Evolutionary conservation across 2,113 vertebrate species (phyloP), one percentile per base, ranked within the genome.

Genomic region (Tachycineta bicolor): DNA sequence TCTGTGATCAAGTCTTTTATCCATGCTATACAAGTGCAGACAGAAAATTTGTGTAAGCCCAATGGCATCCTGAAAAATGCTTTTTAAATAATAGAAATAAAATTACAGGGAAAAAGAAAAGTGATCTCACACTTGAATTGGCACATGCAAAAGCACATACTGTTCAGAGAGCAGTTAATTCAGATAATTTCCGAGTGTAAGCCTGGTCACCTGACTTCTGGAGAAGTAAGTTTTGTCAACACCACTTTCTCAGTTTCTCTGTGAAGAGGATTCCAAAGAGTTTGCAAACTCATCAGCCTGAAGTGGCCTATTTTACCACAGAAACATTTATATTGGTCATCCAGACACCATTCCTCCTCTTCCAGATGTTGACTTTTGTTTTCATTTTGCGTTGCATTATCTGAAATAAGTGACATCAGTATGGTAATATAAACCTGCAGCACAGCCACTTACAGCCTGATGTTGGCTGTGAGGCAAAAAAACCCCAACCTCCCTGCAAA

Each of bases 311-410:
- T 39, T 87, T 70, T 89, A 56, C 28, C 5, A 7, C 25, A 75
- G 18, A 52, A 83, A 79, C 82, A 71, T 1, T 56, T n/a, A 41
- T 18, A 39, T 10, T 64, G n/a, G 24, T 58, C 58, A 91, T 37
- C 8, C 58, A 46, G 65, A 9, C 65, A 89, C 11, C 0, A 0
- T 69, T 87, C 23, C 2, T 3, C 41, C 64, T 64, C 62, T 43
- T 89, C 41, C 43, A 91, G 37, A 71, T 65, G 21, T n/a, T 14
- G 10, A 10, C 26, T 87, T 87, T 60, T 2, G 2, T 81, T 79
- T 91, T 79, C 22, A 20, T 68, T 81, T 82, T 74, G 29, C 2
- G 3, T 52, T 67, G 16, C 20, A 31, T 50, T 8, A 1, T 53
- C 46, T 55, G 59, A 34, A 31, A 33, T 52, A 71, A 75, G 21